A percentile compares a stretch with the other conserved stretches of the same genome.
phyloP scores from a whole-genome alignment of 2,888 invertebrate genomes.

The Pantelozetes paolii region DNA sequence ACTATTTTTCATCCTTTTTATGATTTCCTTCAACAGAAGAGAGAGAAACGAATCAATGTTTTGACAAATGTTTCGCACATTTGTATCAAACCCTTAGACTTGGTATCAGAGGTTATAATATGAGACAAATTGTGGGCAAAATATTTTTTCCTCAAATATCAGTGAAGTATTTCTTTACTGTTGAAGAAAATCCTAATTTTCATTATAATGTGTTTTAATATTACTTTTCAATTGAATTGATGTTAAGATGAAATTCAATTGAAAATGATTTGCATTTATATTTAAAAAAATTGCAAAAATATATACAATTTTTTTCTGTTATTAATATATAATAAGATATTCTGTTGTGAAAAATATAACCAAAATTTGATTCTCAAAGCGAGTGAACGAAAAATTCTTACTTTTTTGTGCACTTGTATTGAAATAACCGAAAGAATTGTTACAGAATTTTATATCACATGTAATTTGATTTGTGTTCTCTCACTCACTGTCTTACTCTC shows the following conservation, averaged over 20 bases:
- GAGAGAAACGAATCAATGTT: background rate
- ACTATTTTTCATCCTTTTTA: conserved; percentile 20
- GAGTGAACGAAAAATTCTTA: no score
- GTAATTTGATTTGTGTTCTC: conserved; percentile 6
- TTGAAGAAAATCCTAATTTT: no score
- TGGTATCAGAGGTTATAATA: background rate
- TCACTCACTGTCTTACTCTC: background rate
- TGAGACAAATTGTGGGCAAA: background rate
- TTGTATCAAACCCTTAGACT: no score
- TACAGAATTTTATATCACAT: conserved; percentile 11
- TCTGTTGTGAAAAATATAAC: no score
- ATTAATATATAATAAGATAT: no score
- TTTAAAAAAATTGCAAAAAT: background rate
- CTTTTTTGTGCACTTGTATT: background rate
- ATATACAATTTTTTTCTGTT: no score
- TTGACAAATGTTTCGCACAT: background rate
- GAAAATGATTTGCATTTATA: conserved; percentile 24
- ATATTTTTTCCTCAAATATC: no score
- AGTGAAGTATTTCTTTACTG: no score
- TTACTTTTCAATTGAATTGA: no score
- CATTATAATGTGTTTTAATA: conserved; percentile 24
- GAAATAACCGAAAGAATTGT: background rate
- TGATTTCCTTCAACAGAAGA: background rate
- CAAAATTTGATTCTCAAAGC: no score
- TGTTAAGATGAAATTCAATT: background rate